Evolutionary conservation across 2,113 vertebrate genomes (phyloP).

Genomic region (Xyrauchen texanus): DNA sequence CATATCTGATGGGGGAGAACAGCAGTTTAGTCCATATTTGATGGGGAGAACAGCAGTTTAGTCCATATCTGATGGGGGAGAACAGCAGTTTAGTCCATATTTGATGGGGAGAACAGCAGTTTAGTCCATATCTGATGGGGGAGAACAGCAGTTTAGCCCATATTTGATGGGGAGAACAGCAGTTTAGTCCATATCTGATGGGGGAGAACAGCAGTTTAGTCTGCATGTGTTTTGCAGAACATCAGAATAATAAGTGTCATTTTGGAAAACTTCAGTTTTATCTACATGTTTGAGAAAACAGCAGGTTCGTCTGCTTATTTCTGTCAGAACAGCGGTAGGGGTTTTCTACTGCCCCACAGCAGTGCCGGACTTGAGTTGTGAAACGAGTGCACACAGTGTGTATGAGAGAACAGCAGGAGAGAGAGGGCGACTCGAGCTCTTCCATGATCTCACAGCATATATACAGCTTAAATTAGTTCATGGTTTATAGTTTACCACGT

Average conservation of each 20-base stretch:
- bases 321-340: not conserved
- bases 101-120: too few relatives aligned
- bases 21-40: not conserved
- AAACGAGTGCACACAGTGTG: constrained; percentile 27
- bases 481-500: not conserved
- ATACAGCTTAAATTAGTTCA: not conserved
- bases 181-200: not conserved
- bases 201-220: not conserved
- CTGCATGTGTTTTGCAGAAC: not conserved
- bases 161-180: not conserved
- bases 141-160: not conserved
- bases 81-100: not conserved
- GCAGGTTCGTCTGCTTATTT: not conserved
- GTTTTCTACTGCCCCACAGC: not conserved
- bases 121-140: not conserved
- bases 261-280: too few relatives aligned
- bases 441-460: constrained; percentile 30
- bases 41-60: not conserved
- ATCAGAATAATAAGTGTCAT: not conserved
- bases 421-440: constrained; percentile 39
- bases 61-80: too few relatives aligned
- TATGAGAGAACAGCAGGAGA: constrained; percentile 38
- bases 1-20: not conserved
- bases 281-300: not conserved
- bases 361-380: not conserved